Evolutionary conservation across 2,888 invertebrate species (phyloP), one percentile per base, ranked within the genome.

Genomic region (Oxycera nigricornis): DNA sequence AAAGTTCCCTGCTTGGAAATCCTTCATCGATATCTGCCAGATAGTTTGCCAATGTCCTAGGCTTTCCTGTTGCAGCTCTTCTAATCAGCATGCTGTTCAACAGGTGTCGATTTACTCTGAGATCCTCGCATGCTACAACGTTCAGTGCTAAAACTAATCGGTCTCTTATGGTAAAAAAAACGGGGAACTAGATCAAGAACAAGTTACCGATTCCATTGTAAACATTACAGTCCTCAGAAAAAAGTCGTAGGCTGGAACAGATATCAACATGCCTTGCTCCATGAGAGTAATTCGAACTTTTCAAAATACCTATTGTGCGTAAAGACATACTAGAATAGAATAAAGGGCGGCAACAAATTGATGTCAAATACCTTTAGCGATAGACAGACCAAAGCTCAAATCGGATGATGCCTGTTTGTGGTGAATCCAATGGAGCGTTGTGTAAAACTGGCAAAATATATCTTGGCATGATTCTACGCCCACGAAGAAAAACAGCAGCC

Each of bases 301-400:
- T 31, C 1, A 67, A 24, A 9, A 41, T 17, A 7, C 67, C 67
- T 67, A 24, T n/a, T n/a, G n/a, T n/a, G n/a, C n/a, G n/a, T n/a
- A n/a, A n/a, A n/a, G n/a, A n/a, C n/a, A n/a, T n/a, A n/a, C n/a
- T n/a, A n/a, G n/a, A n/a, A n/a, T n/a, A n/a, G n/a, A n/a, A n/a
- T n/a, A 2, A 28, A 30, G 7, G n/a, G 20, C 22, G 7, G 6
- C 6, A 41, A 41, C 6, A 24, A 46, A 22, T 24, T n/a, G n/a
- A n/a, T n/a, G n/a, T n/a, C n/a, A n/a, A 3, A 39, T 67, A 67
- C 67, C 67, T 46, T 41, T 35, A 1, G 67, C 67, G 46, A 67
- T 41, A 6, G 26, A 67, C n/a, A 67, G 1, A 20, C 67, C 67
- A 24, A 67, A 67, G 26, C n/a, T 46, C 11, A 67, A 14, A 26